These are phyloP conservation scores for Odontomachus brunneus DNA, from an alignment of 1,140 invertebrate species.

Conservation along the genomic window DNA sequence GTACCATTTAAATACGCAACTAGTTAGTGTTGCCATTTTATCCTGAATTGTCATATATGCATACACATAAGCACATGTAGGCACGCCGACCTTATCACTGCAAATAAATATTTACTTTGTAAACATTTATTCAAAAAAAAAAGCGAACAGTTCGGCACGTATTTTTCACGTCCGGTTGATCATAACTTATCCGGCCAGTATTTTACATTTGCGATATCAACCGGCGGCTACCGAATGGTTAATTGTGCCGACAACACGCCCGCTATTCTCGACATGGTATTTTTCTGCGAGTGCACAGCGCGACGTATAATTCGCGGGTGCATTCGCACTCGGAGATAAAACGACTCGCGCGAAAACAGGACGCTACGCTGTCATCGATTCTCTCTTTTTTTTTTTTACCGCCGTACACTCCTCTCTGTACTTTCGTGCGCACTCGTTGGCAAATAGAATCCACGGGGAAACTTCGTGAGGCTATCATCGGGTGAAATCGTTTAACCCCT, in stretches of 20 bases:
- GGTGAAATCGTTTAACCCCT: not conserved
- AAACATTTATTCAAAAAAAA: constrained; percentile 1
- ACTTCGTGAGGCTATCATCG: not conserved
- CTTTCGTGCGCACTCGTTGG: not conserved
- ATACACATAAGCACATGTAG: too few species aligned
- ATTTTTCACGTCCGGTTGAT: not conserved
- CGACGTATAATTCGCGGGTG: constrained; percentile 1
- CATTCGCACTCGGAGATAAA: not conserved
- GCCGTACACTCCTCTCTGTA: not conserved
- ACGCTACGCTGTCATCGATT: not conserved
- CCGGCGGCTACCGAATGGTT: not conserved
- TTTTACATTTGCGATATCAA: not conserved
- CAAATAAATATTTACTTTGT: too few species aligned
- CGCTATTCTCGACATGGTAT: constrained; percentile 10
- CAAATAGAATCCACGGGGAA: constrained; percentile 4
- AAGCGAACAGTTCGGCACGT: not conserved
- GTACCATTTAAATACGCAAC: too few species aligned
- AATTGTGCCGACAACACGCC: constrained; percentile 18
- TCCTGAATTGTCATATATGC: too few species aligned
- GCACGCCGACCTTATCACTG: too few species aligned
- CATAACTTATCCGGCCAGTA: not conserved
- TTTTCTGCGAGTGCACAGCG: not conserved
- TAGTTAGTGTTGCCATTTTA: too few species aligned
- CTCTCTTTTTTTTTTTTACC: not conserved
- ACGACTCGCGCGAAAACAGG: not conserved